phyloP scores from a whole-genome alignment of 1,140 invertebrate species.

The Drosophila saltans region DNA sequence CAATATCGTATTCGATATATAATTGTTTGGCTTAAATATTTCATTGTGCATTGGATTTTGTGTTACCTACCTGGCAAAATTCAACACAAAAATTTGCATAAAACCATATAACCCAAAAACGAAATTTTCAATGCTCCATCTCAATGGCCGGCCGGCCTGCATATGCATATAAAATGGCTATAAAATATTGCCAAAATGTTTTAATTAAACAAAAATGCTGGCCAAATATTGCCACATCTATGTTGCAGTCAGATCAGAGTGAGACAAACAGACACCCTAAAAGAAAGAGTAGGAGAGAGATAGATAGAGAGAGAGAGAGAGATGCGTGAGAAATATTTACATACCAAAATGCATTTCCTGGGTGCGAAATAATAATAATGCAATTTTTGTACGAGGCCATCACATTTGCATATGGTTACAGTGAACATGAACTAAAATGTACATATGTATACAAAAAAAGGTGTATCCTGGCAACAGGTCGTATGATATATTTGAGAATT shows the following conservation, averaged over 20 bases:
- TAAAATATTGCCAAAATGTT: conserved; percentile 74
- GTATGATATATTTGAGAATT: too few relatives aligned
- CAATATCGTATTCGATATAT: conserved; percentile 26
- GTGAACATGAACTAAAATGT: conserved; percentile 15
- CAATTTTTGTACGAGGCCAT: conserved; percentile 56
- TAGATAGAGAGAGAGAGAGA: neutral
- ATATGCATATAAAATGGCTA: conserved; percentile 7
- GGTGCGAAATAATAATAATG: conserved; percentile 72
- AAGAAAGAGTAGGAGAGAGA: conserved; percentile 14
- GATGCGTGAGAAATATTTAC: conserved; percentile 64
- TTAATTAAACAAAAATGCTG: conserved; percentile 72
- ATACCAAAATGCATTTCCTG: conserved; percentile 66
- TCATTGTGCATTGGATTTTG: conserved; percentile 50
- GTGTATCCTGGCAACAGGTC: too few relatives aligned
- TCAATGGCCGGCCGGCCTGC: neutral
- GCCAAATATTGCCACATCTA: conserved; percentile 67
- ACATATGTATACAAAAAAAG: too few relatives aligned
- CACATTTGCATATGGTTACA: conserved; percentile 65
- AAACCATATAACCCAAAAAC: neutral
- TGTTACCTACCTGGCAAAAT: conserved; percentile 40
- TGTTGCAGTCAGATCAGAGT: neutral
- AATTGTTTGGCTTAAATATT: conserved; percentile 72
- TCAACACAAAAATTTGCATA: conserved; percentile 56
- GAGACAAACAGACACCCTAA: conserved; percentile 3
- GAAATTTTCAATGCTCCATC: conserved; percentile 4